phyloP scores from a whole-genome alignment of 2,888 invertebrate species.

The Lordiphosa fenestrarum region DNA sequence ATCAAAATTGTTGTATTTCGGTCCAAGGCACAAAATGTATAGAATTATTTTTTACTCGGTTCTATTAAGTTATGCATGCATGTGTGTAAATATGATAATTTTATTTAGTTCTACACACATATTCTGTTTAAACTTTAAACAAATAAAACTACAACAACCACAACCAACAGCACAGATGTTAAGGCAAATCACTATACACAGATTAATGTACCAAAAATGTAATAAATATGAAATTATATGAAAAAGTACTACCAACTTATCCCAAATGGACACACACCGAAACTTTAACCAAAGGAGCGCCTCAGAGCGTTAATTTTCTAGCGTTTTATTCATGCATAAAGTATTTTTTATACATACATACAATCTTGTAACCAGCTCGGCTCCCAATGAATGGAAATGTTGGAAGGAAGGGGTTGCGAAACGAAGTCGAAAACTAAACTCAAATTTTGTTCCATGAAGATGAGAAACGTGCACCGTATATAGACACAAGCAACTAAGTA shows the following conservation, averaged over 20 bases:
- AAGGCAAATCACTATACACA: conserved; percentile 55
- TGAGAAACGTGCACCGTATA: conserved; percentile 3
- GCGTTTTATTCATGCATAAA: conserved; percentile 10
- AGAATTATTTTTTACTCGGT: conserved; percentile 51
- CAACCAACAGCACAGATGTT: conserved; percentile 42
- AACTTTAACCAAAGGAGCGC: conserved; percentile 7
- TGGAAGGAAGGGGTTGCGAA: background rate
- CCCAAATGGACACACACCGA: conserved; percentile 19
- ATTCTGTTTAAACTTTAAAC: conserved; percentile 48
- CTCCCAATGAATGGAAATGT: background rate
- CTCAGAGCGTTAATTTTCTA: conserved; percentile 18
- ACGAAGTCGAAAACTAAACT: background rate
- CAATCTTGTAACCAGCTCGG: conserved; percentile 21
- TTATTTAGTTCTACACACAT: conserved; percentile 15
- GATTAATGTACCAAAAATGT: conserved; percentile 79
- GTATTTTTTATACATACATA: conserved; percentile 49
- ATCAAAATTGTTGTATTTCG: conserved; percentile 76
- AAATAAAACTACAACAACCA: conserved; percentile 34
- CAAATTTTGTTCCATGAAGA: conserved; percentile 17
- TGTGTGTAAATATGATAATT: conserved; percentile 32
- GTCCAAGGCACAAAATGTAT: conserved; percentile 76
- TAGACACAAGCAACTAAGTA: too few relatives aligned
- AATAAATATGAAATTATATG: conserved; percentile 76
- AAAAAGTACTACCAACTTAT: conserved; percentile 35
- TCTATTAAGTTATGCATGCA: conserved; percentile 46